Conservation (phyloP, 2,113 vertebrate species). For the Platichthys flesus region DNA sequence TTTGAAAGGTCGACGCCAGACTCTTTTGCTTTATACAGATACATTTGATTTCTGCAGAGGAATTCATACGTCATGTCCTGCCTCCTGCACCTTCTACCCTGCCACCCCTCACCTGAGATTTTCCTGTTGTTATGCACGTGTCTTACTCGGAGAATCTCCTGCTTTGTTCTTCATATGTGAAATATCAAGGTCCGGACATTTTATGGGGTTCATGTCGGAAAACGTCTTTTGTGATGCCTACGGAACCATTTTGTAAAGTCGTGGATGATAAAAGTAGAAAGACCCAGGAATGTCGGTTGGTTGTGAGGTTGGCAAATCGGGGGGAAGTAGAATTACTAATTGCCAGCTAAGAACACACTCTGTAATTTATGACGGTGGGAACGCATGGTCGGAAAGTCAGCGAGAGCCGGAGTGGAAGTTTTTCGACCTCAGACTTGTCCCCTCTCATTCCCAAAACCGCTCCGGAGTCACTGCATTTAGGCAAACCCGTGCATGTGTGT, state of each 20-base stretch:
- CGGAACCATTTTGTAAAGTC: slow-evolving; percentile 26
- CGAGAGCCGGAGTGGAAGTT: slow-evolving; percentile 47
- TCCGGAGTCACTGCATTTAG: slow-evolving; percentile 39
- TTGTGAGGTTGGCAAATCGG: slow-evolving; percentile 44
- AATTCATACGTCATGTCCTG: too few species aligned
- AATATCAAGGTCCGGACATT: too few species aligned
- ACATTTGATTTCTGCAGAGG: too few species aligned
- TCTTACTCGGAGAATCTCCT: too few species aligned
- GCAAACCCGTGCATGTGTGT: slow-evolving; percentile 27
- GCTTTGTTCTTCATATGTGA: too few species aligned
- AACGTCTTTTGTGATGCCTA: slow-evolving; percentile 1
- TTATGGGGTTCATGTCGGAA: background rate
- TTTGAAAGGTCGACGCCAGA: too few species aligned
- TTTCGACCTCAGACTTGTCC: slow-evolving; percentile 65
- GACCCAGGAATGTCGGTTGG: slow-evolving; percentile 51
- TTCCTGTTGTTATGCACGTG: too few species aligned
- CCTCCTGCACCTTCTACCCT: too few species aligned
- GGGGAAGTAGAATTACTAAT: slow-evolving; percentile 65
- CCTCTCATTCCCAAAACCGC: slow-evolving; percentile 66
- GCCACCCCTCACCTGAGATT: too few species aligned
- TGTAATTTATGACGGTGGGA: slow-evolving; percentile 74
- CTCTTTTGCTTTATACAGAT: too few species aligned
- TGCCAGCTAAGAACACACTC: slow-evolving; percentile 64
- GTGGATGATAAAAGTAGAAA: slow-evolving; percentile 39
- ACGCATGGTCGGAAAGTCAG: slow-evolving; percentile 59